Evolutionary conservation across 2,113 vertebrate species (phyloP).

Genomic region (Cervus canadensis): DNA sequence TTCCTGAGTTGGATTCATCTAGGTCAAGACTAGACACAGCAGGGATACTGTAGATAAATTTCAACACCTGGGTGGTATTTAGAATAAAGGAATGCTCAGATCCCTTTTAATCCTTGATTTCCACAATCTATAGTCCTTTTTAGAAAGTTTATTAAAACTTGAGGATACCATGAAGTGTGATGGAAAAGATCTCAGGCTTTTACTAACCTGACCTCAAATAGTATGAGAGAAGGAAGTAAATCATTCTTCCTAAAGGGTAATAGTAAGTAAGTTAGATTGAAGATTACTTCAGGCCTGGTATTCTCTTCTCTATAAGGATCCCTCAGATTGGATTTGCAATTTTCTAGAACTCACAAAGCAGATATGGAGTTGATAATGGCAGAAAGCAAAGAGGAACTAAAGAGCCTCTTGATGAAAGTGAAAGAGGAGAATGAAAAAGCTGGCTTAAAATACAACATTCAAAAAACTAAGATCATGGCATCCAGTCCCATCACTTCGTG

Average conservation of each 20-base stretch:
- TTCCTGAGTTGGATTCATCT: background rate
- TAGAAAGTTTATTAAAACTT: background rate
- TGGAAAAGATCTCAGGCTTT: background rate
- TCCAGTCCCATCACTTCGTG: background rate
- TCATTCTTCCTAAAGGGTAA: background rate
- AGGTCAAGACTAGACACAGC: background rate
- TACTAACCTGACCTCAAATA: constrained; percentile 10
- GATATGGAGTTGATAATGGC: background rate
- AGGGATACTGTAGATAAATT: background rate
- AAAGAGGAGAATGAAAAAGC: background rate
- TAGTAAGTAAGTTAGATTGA: background rate
- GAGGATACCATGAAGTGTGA: background rate
- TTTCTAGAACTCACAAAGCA: background rate
- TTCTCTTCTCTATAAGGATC: background rate
- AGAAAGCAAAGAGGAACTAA: background rate
- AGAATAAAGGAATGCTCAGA: background rate
- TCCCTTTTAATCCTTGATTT: background rate
- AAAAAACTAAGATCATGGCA: background rate
- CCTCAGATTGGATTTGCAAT: background rate
- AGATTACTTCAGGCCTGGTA: background rate
- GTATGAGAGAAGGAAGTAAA: background rate
- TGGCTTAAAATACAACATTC: background rate
- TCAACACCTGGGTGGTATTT: background rate
- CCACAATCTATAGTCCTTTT: background rate
- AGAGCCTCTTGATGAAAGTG: background rate